A percentile compares a stretch with the other conserved stretches of the same genome.
Conservation (phyloP, 2,113 vertebrate genomes). For the Epinephelus cyanopodus region DNA sequence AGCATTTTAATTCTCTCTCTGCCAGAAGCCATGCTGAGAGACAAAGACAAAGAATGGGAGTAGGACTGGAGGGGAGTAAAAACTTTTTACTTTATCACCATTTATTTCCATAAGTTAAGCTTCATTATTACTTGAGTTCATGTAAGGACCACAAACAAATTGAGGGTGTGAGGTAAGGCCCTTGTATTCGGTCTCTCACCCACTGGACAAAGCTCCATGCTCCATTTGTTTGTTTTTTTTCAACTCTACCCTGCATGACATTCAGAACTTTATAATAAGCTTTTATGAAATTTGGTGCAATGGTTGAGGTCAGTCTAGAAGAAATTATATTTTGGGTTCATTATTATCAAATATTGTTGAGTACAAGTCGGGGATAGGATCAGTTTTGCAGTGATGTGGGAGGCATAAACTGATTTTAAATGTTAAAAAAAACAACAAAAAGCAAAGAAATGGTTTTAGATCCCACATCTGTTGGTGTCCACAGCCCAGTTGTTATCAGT, state of each 20-base stretch:
- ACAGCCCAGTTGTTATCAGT: no score
- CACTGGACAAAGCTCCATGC: neutral
- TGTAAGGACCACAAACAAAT: neutral
- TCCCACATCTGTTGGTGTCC: no score
- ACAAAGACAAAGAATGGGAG: constrained; percentile 14
- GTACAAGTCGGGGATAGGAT: no score
- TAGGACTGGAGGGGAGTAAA: neutral
- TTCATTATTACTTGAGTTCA: neutral
- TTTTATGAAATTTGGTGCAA: neutral
- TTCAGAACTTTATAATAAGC: neutral
- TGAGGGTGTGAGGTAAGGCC: neutral
- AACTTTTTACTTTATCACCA: constrained; percentile 25
- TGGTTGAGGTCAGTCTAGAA: no score
- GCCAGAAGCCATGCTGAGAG: constrained; percentile 36
- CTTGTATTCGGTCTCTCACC: neutral
- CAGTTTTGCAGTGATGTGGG: no score
- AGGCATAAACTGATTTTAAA: no score
- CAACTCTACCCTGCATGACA: neutral
- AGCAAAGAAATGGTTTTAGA: no score
- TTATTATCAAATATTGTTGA: neutral
- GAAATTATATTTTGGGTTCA: neutral
- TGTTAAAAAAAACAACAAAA: no score
- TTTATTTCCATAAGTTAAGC: constrained; percentile 25
- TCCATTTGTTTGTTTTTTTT: no score
- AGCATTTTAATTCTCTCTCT: constrained; percentile 35